Conservation (phyloP, 1,140 invertebrate genomes). For the Penaeus chinensis region DNA sequence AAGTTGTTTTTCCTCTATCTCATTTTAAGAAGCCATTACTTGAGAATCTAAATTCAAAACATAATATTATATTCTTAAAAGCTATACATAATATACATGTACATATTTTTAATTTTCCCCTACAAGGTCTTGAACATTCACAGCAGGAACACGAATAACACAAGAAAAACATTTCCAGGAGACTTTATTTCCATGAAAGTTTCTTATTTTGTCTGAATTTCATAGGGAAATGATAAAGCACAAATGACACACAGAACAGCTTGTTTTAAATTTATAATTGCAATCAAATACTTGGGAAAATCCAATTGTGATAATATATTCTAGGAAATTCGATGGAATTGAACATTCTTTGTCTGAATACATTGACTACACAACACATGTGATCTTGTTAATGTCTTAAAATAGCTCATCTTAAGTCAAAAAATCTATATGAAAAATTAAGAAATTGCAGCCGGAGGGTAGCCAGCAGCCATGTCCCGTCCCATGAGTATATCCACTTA, state of each 20-base stretch:
- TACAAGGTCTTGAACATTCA: constrained; percentile 16
- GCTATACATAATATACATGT: constrained; percentile 15
- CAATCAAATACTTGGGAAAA: constrained; percentile 46
- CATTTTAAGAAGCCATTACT: too few relatives aligned
- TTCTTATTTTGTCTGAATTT: constrained; percentile 54
- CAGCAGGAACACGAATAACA: constrained; percentile 3
- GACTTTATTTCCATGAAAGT: constrained; percentile 61
- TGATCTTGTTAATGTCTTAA: constrained; percentile 61
- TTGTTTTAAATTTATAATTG: constrained; percentile 52
- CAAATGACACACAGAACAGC: constrained; percentile 60
- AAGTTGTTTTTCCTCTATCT: too few relatives aligned
- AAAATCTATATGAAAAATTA: constrained; percentile 60
- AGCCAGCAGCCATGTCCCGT: constrained; percentile 55
- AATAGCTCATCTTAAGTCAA: constrained; percentile 58
- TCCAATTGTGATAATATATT: constrained; percentile 52
- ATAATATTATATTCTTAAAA: too few relatives aligned
- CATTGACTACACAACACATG: constrained; percentile 60
- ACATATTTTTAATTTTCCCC: constrained; percentile 15
- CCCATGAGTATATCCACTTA: constrained; percentile 56
- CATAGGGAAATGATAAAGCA: constrained; percentile 58
- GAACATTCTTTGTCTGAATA: constrained; percentile 55
- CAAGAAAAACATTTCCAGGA: constrained; percentile 50
- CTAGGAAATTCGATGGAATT: constrained; percentile 57
- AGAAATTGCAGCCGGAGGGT: constrained; percentile 55
- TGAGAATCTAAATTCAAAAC: too few relatives aligned